Percentiles rank a stretch among this genome's conserved stretches.
phyloP scores from a whole-genome alignment of 2,888 invertebrate genomes.

The Himalopsyche tibetana region DNA sequence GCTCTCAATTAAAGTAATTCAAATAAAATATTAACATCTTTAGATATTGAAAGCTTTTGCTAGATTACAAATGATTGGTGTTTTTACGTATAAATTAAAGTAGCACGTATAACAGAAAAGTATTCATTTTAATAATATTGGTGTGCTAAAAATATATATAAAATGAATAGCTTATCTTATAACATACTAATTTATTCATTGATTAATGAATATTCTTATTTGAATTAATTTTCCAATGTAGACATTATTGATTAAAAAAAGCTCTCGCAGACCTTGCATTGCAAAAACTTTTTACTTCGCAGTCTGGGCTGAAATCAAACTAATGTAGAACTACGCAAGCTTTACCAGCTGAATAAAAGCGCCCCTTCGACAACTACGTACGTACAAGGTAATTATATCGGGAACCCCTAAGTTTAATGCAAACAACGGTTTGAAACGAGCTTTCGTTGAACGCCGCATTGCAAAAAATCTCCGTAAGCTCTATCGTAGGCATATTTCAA shows the following conservation, averaged over 20 bases:
- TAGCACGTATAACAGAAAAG: too few species aligned
- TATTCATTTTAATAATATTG: too few species aligned
- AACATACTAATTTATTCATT: too few species aligned
- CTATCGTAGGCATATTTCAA: slow-evolving; percentile 9
- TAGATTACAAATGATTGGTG: too few species aligned
- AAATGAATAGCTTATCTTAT: too few species aligned
- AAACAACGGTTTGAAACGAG: slow-evolving; percentile 53
- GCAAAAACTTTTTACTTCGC: slow-evolving; percentile 51
- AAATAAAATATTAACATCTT: too few species aligned
- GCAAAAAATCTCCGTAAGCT: not conserved
- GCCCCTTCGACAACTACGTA: slow-evolving; percentile 31
- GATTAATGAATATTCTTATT: too few species aligned
- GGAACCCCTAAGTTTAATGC: slow-evolving; percentile 62
- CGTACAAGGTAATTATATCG: slow-evolving; percentile 57
- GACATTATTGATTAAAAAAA: slow-evolving; percentile 28
- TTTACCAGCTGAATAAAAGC: slow-evolving; percentile 23
- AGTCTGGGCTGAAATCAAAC: slow-evolving; percentile 50
- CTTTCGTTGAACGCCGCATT: slow-evolving; percentile 15
- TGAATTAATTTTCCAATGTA: not conserved
- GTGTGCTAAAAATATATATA: too few species aligned
- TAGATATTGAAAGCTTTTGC: too few species aligned
- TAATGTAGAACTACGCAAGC: slow-evolving; percentile 48
- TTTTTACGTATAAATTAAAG: too few species aligned
- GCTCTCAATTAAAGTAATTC: too few species aligned
- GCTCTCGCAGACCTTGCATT: not conserved